phyloP scores from a whole-genome alignment of 2,797 vertebrate genomes.

The Sebastes reedi region DNA sequence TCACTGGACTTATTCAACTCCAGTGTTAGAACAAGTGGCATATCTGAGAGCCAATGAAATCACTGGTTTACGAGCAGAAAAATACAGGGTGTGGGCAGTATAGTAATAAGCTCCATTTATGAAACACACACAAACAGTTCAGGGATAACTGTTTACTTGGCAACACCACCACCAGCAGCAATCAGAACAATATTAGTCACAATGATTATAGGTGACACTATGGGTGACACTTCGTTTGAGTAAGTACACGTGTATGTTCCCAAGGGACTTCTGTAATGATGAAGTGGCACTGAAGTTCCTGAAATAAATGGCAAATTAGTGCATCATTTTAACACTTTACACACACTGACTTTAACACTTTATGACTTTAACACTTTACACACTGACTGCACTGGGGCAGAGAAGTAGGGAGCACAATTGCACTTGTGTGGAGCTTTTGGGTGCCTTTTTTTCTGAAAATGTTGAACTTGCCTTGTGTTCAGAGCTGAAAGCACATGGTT shows the following conservation, averaged over 20 bases:
- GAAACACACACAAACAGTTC: conserved; percentile 5
- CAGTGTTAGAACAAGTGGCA: conserved; percentile 46
- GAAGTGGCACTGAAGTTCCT: conserved; percentile 53
- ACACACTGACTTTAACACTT: neutral
- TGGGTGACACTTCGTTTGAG: conserved; percentile 19
- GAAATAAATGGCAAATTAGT: conserved; percentile 29
- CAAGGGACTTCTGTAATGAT: conserved; percentile 44
- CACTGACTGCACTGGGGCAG: neutral
- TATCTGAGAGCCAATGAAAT: conserved; percentile 34
- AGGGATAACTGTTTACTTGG: conserved; percentile 24
- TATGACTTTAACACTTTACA: neutral
- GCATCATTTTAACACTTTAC: neutral
- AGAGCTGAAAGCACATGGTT: conserved; percentile 4
- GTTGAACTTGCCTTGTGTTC: conserved; percentile 43
- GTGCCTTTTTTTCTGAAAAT: neutral
- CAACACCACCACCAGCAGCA: neutral
- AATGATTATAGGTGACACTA: conserved; percentile 11
- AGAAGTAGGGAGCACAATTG: neutral
- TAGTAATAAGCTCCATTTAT: neutral
- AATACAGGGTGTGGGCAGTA: conserved; percentile 13
- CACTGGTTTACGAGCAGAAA: conserved; percentile 16
- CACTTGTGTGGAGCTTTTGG: neutral
- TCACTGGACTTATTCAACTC: conserved; percentile 64
- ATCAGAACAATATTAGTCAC: neutral
- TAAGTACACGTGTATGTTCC: conserved; percentile 7